Conservation (phyloP, 2,113 vertebrate species). For the Nothobranchius furzeri region DNA sequence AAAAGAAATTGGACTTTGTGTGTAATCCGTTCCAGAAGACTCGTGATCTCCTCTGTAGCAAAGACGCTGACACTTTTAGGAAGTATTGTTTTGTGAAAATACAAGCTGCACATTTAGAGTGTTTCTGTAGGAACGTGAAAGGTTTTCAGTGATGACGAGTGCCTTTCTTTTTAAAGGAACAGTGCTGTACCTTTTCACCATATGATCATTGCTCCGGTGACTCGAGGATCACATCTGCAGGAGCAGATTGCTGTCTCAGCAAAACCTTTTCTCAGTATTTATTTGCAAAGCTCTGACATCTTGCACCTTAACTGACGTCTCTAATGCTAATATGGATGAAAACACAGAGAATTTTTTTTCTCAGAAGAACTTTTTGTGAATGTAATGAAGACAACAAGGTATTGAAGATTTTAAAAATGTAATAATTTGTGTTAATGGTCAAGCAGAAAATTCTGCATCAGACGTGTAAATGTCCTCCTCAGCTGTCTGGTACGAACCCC, state of each 20-base stretch:
- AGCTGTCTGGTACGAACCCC: conserved; percentile 32
- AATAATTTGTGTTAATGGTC: conserved; percentile 75
- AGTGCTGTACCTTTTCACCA: conserved; percentile 21
- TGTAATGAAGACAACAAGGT: conserved; percentile 74
- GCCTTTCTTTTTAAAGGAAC: conserved; percentile 61
- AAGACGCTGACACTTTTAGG: conserved; percentile 10
- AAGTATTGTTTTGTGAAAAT: conserved; percentile 7
- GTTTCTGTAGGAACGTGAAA: conserved; percentile 23
- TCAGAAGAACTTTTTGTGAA: conserved; percentile 74
- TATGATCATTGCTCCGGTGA: conserved; percentile 6
- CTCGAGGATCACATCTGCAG: conserved; percentile 20
- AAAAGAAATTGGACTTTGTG: conserved; percentile 10
- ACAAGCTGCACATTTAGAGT: conserved; percentile 14
- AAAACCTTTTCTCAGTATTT: conserved; percentile 13
- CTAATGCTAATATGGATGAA: conserved; percentile 41
- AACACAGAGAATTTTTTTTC: conserved; percentile 58
- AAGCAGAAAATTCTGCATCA: conserved; percentile 67
- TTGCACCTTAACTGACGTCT: conserved; percentile 26
- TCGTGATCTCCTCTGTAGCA: conserved; percentile 5
- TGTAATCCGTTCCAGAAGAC: conserved; percentile 13
- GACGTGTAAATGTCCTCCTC: conserved; percentile 80
- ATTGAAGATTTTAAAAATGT: conserved; percentile 53
- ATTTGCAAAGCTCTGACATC: conserved; percentile 14
- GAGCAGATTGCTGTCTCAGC: not conserved
- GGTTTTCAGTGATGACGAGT: conserved; percentile 49